These are phyloP conservation scores for Branchellion lobata DNA, from an alignment of 2,888 invertebrate genomes.

Conservation along the genomic window DNA sequence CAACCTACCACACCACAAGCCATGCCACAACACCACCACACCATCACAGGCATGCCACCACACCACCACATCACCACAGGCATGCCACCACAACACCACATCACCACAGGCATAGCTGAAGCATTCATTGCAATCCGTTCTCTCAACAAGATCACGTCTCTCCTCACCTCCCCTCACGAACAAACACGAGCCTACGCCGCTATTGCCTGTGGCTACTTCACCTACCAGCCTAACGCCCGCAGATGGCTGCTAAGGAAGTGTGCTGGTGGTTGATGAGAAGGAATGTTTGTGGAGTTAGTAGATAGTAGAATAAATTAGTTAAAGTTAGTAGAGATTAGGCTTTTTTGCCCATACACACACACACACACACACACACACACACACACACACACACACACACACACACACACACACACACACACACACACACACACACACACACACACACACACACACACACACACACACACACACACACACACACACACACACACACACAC, in stretches of 20 bases:
- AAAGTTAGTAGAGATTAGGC: background rate
- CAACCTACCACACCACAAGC: too few species aligned
- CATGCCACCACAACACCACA: background rate
- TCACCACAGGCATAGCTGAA: conserved; percentile 33
- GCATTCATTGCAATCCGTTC: conserved; percentile 36
- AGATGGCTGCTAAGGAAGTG: conserved; percentile 34
- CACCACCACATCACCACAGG: too few species aligned
- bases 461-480: too few species aligned
- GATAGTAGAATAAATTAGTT: background rate
- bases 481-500: too few species aligned
- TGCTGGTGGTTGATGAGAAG: background rate
- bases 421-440: too few species aligned
- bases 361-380: too few species aligned
- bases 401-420: too few species aligned
- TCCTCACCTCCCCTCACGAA: conserved; percentile 8
- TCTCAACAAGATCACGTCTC: background rate
- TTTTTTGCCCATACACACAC: too few species aligned
- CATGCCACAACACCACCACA: background rate
- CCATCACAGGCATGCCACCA: background rate
- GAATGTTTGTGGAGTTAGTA: background rate
- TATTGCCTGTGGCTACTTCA: conserved; percentile 32
- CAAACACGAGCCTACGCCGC: conserved; percentile 29
- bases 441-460: too few species aligned
- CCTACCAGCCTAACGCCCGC: background rate
- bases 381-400: too few species aligned